Conservation (phyloP, 2,113 vertebrate genomes). For the Toxotes chatareus region DNA sequence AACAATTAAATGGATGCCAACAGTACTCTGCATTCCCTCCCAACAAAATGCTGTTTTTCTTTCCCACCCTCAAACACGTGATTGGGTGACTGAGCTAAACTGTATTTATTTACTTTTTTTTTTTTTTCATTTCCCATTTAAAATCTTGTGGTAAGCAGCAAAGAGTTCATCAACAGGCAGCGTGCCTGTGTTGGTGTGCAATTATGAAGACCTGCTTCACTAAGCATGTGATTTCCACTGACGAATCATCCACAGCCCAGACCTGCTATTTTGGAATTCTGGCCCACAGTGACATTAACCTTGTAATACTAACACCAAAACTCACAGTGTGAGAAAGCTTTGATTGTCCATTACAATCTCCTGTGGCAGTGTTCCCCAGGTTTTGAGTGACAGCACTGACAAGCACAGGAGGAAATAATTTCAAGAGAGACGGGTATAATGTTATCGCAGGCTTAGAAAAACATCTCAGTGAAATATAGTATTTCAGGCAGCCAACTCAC, state of each 20-base stretch:
- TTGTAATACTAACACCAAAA: slow-evolving; percentile 62
- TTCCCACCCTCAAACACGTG: not conserved
- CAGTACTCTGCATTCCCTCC: slow-evolving; percentile 10
- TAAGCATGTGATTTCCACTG: slow-evolving; percentile 71
- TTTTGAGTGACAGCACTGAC: slow-evolving; percentile 48
- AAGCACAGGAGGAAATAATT: slow-evolving; percentile 44
- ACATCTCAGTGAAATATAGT: slow-evolving; percentile 25
- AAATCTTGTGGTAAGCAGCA: slow-evolving; percentile 25
- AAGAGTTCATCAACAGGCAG: slow-evolving; percentile 57
- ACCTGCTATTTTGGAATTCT: slow-evolving; percentile 56
- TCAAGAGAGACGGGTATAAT: slow-evolving; percentile 27
- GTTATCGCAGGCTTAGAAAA: slow-evolving; percentile 48
- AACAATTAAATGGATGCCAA: slow-evolving; percentile 47
- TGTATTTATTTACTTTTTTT: not conserved
- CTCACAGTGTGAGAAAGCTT: slow-evolving; percentile 50
- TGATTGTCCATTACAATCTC: slow-evolving; percentile 54
- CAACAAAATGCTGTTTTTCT: not conserved
- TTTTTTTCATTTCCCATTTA: slow-evolving; percentile 7
- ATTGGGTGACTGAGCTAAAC: slow-evolving; percentile 6
- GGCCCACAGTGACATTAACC: slow-evolving; percentile 58
- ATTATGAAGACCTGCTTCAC: slow-evolving; percentile 63
- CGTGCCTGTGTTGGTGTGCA: slow-evolving; percentile 51
- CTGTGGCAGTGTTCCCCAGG: not conserved
- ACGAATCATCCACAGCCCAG: slow-evolving; percentile 59
- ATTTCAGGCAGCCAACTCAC: not conserved